phyloP scores from a whole-genome alignment of 2,113 vertebrate genomes.

The Pleuronectes platessa region DNA sequence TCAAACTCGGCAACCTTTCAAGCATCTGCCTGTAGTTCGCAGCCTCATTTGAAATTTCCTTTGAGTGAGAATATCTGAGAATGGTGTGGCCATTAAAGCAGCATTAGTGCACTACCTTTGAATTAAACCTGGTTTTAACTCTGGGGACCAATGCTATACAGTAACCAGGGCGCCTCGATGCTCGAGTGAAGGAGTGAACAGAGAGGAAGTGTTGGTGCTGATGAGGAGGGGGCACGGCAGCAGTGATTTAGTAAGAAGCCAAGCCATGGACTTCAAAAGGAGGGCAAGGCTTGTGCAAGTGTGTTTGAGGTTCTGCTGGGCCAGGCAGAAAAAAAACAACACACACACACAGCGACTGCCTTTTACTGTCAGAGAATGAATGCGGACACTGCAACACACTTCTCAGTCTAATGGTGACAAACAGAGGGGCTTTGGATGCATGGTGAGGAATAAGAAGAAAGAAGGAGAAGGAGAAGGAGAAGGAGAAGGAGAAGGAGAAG shows the following conservation, averaged over 20 bases:
- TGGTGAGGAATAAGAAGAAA: slow-evolving; percentile 43
- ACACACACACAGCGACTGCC: slow-evolving; percentile 33
- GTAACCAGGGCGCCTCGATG: slow-evolving; percentile 75
- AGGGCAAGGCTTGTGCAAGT: slow-evolving; percentile 62
- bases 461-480: slow-evolving; percentile 71
- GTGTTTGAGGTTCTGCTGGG: slow-evolving; percentile 77
- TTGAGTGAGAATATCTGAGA: slow-evolving; percentile 90
- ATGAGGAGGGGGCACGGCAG: slow-evolving; percentile 55
- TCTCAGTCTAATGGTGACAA: slow-evolving; percentile 79
- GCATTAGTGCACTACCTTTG: slow-evolving; percentile 86
- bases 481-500: slow-evolving; percentile 72
- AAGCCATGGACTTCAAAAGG: slow-evolving; percentile 75
- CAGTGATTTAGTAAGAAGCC: slow-evolving; percentile 69
- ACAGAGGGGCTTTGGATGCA: slow-evolving; percentile 74
- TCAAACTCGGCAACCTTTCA: slow-evolving; percentile 69
- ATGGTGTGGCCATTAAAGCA: slow-evolving; percentile 87
- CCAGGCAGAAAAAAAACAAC: slow-evolving; percentile 61
- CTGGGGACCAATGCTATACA: slow-evolving; percentile 83
- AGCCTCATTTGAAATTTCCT: slow-evolving; percentile 86
- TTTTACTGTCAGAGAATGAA: slow-evolving; percentile 77
- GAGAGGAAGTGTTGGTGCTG: slow-evolving; percentile 56
- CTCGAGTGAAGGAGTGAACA: slow-evolving; percentile 52
- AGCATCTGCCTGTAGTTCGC: slow-evolving; percentile 66
- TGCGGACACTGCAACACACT: slow-evolving; percentile 67
- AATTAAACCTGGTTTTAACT: slow-evolving; percentile 90